Base-by-base conservation (phyloP, 2,113 vertebrate genomes). In the Dasyornis broadbenti region DNA sequence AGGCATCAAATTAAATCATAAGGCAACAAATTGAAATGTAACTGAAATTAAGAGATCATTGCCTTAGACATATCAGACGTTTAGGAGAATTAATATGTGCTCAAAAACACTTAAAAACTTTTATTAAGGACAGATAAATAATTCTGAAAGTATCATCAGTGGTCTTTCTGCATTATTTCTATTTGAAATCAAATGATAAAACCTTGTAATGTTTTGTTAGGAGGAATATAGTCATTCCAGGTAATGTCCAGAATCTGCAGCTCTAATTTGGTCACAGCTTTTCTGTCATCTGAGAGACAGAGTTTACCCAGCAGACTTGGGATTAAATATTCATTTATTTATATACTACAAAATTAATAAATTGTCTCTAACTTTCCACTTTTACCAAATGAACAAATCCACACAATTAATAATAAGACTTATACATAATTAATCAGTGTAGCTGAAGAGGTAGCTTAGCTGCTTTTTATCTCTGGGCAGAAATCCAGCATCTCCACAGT, bases 401-500 rank as follows among this genome's bases (percentile, higher is more conserved):
- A 75, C 39, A 75, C 45, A 69, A 95, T 82, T 94, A 92, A 16
- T 44, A 79, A 20, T 70, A 93, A 92, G 70, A 61, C 7, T 87
- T 56, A 60, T 45, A 71, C 23, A 59, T 91, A 94, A 92, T 95
- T 86, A 92, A 86, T 87, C 84, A 63, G 39, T 22, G 20, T 56
- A 81, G 30, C 60, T 93, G 82, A 94, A 95, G 77, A 92, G 44
- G 33, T 82, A 95, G 68, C n/a, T 88, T 86, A 54, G 37, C 61
- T 87, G 66, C 31, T 91, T 93, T 92, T 94, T 94, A 61, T 94
- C 59, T 93, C 88, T 95, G 90, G 93, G 94, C 80, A 91, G 70
- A 94, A 95, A 92, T 95, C 88, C 96, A 96, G 24, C 80, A 87
- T 72, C 86, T 87, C 66, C 30, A 71, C 4, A 0, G 70, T 85